Evolutionary conservation across 2,888 invertebrate genomes (phyloP), one percentile per base, ranked within the genome.

Genomic region (Trissolcus brochymenae): DNA sequence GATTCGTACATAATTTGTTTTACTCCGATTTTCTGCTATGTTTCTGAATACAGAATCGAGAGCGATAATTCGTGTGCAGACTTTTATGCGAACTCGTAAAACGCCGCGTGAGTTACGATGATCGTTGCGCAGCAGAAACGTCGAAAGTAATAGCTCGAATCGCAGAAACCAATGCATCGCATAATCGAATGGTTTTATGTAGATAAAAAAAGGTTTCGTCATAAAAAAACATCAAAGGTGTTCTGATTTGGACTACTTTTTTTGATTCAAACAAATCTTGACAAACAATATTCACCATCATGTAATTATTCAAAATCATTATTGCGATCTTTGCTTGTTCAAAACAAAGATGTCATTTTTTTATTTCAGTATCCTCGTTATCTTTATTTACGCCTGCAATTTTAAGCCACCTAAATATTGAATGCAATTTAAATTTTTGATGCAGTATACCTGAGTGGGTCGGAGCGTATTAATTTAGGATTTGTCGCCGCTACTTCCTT

Each of bases 161-260:
- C 59, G 64, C 61, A 80, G 75, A 81, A 80, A 74, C 49, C 16
- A n/a, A 56, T 56, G 70, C 72, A 78, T 74, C 77, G 78, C 71
- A 74, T 79, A 81, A 81, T 81, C 81, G 79, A 67, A 78, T 81
- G 78, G 70, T 61, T 71, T 66, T 66, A 70, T 64, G 65, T 76
- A 60, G 60, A 70, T 65, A 56, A 62, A 53, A 49, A 65, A 68
- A 57, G 49, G 35, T 11, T 6, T 14, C 41, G 25, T 2, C 17
- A 16, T 46, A 46, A 46, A 51, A 19, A 51, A 51, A 21, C 46
- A 14, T 7, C 46, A 16, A 4, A 43, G 13, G n/a, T 43, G 14
- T 46, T 35, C 35, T 35, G 35, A 35, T 35, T 35, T 35, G 35
- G 35, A 35, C 35, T 11, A 7, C 7, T 9, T 9, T 35, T 35